Conservation (phyloP, 64 coral and sea anemone species). For the Porites australiensis region DNA sequence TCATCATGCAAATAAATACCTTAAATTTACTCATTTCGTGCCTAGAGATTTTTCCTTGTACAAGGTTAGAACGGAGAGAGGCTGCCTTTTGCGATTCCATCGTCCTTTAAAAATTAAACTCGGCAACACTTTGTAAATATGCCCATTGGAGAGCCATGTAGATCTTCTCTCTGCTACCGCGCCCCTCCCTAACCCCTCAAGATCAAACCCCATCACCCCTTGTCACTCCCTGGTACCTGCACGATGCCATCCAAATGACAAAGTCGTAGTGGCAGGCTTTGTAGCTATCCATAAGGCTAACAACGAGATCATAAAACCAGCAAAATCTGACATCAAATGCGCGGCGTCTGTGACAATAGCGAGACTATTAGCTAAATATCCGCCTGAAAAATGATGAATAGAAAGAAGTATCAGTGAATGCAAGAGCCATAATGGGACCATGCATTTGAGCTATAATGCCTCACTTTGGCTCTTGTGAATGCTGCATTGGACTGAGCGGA, state of each 20-base stretch:
- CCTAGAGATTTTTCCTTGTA: too few species aligned
- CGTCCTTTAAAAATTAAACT: too few species aligned
- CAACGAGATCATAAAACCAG: constrained; percentile 93
- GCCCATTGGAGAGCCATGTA: too few species aligned
- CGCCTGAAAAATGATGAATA: constrained; percentile 44
- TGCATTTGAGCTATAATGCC: neutral
- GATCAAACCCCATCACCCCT: neutral
- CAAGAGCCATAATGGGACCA: neutral
- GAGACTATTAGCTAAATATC: constrained; percentile 91
- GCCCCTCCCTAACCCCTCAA: neutral
- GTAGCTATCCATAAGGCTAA: constrained; percentile 92
- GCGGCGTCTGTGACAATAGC: constrained; percentile 98
- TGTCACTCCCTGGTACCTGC: constrained; percentile 59
- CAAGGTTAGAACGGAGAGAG: too few species aligned
- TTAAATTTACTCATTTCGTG: too few species aligned
- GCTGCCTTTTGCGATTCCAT: too few species aligned
- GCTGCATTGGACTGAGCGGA: too few species aligned
- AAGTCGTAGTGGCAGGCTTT: constrained; percentile 84
- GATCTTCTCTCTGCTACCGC: neutral
- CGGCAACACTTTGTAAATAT: too few species aligned
- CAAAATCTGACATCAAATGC: constrained; percentile 94
- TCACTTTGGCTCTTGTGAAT: too few species aligned
- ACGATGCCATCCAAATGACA: constrained; percentile 95
- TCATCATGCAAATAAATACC: too few species aligned
- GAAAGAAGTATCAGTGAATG: neutral